Conservation (phyloP, 2,888 invertebrate genomes). For the Noctua fimbriata region DNA sequence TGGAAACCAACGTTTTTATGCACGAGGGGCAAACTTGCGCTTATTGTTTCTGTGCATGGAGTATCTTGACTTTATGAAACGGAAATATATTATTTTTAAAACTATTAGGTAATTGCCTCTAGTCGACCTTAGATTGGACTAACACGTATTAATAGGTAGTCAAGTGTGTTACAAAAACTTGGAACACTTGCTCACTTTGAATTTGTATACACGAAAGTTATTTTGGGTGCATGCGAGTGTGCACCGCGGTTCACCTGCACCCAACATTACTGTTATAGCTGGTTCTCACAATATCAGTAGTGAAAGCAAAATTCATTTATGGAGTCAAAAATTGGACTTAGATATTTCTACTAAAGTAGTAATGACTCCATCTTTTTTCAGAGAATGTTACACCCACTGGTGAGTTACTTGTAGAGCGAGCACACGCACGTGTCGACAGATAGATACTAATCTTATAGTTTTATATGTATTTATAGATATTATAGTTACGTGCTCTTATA, state of each 20-base stretch:
- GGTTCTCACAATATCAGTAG: slow-evolving; percentile 67
- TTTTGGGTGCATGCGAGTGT: slow-evolving; percentile 68
- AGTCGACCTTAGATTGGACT: slow-evolving; percentile 36
- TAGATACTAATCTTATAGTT: slow-evolving; percentile 62
- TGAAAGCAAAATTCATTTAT: slow-evolving; percentile 81
- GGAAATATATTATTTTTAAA: slow-evolving; percentile 31
- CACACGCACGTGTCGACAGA: slow-evolving; percentile 78
- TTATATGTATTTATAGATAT: slow-evolving; percentile 35
- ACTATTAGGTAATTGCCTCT: slow-evolving; percentile 17
- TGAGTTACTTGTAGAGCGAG: slow-evolving; percentile 85
- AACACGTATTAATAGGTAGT: slow-evolving; percentile 40
- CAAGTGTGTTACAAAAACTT: slow-evolving; percentile 35
- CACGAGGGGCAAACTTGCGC: slow-evolving; percentile 55
- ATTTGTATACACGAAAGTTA: slow-evolving; percentile 48
- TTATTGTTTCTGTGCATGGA: slow-evolving; percentile 72
- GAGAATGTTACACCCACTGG: slow-evolving; percentile 90
- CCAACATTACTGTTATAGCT: slow-evolving; percentile 63
- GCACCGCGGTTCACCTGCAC: slow-evolving; percentile 64
- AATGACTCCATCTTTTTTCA: slow-evolving; percentile 90
- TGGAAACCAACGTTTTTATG: slow-evolving; percentile 31
- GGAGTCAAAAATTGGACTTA: slow-evolving; percentile 88
- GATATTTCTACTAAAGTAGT: slow-evolving; percentile 82
- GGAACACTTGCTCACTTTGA: slow-evolving; percentile 44
- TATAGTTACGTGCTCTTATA: slow-evolving; percentile 48
- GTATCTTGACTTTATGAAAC: slow-evolving; percentile 46